Base-by-base conservation (phyloP, 2,797 vertebrate genomes). In the Myotis daubentonii region DNA sequence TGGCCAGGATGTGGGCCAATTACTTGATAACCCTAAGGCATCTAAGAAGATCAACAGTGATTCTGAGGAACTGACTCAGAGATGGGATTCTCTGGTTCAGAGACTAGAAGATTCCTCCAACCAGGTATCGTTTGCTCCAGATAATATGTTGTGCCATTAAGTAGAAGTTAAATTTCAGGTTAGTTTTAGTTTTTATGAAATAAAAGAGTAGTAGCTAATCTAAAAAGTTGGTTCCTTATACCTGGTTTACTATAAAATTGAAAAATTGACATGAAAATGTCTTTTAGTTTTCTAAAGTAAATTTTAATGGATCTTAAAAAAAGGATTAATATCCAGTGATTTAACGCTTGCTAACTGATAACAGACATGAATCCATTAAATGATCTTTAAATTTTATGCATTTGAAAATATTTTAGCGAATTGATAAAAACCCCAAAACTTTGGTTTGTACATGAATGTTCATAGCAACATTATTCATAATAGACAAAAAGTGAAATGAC, bases 1-100 rank as follows among this genome's bases (percentile, higher is more conserved):
- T 10, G 99, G 99, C 86, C 99, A 99, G 96, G 99, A 99, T 89
- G 99, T 99, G 94, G 97, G 97, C 1, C 98, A 98, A 1, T 98
- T 99, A 68, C 98, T 99, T 95, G 98, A 96, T 60, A 99, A 97
- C 86, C 93, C 98, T 11, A 98, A 98, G 55, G 99, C 98, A 0
- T 98, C 98, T 66, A 98, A 96, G 65, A 98, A 98, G 97, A 99
- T 99, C 3, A 98, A 99, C 90, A 96, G 94, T 0, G 98, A 99
- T 97, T 98, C 99, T 1, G 99, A 99, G 94, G 99, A 99, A 41
- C 97, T 99, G 91, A 99, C 99, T n/a, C 99, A 99, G 97, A 98
- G 99, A 93, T 99, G 99, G 99, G 99, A 99, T 98, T 98, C 98
- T 97, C 98, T 99, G 97, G 99, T 99, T 87, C 99, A 99, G 98